phyloP scores from a whole-genome alignment of 1,140 invertebrate species.

The Papilio helenus region DNA sequence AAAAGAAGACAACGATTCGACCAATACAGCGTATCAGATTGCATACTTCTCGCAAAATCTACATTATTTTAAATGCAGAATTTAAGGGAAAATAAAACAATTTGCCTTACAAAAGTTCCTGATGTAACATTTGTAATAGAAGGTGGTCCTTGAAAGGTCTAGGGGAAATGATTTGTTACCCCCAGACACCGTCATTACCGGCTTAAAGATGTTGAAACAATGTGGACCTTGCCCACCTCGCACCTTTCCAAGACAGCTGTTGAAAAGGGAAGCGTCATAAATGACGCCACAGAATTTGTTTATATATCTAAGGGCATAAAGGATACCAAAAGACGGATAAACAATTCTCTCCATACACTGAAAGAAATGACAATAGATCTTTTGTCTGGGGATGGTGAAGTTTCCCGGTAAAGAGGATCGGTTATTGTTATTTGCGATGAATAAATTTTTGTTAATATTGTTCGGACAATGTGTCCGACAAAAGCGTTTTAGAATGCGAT shows the following conservation, averaged over 20 bases:
- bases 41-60: neutral
- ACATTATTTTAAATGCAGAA: neutral
- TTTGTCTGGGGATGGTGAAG: constrained; percentile 58
- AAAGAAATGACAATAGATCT: constrained; percentile 55
- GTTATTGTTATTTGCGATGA: constrained; percentile 64
- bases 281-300: constrained; percentile 61
- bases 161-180: constrained; percentile 43
- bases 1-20: too few species aligned
- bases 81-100: neutral
- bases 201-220: constrained; percentile 62
- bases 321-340: constrained; percentile 51
- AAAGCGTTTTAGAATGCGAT: constrained; percentile 44
- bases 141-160: constrained; percentile 35
- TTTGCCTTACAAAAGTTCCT: neutral
- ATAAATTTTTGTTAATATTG: constrained; percentile 66
- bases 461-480: constrained; percentile 58
- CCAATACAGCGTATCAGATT: too few species aligned
- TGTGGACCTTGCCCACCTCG: constrained; percentile 52
- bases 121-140: constrained; percentile 29
- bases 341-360: constrained; percentile 42
- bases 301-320: constrained; percentile 50
- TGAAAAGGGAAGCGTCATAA: constrained; percentile 67
- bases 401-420: constrained; percentile 60
- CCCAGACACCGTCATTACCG: constrained; percentile 60
- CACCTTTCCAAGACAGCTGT: constrained; percentile 66